Evolutionary conservation across 2,888 invertebrate species (phyloP).

Genomic region (Cheilosia grossa): DNA sequence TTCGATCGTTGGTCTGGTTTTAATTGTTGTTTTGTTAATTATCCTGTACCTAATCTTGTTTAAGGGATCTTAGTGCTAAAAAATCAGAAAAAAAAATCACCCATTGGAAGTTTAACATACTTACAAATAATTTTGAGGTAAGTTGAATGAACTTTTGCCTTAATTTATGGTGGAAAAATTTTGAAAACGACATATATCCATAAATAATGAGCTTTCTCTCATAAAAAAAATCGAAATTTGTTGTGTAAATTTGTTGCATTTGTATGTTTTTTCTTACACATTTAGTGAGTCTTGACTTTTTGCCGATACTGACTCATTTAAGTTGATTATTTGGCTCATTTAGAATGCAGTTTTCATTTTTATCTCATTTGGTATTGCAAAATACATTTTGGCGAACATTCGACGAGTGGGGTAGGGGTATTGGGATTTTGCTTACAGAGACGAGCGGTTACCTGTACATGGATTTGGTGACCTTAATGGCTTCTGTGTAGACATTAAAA

Average conservation of each 20-base stretch:
- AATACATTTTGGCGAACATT: conserved; percentile 3
- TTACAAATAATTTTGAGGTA: conserved; percentile 38
- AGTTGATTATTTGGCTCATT: conserved; percentile 25
- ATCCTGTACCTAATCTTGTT: conserved; percentile 9
- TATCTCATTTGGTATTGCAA: neutral
- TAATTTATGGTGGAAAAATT: neutral
- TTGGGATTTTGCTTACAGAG: conserved; percentile 5
- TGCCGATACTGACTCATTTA: conserved; percentile 3
- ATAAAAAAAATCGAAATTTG: conserved; percentile 11
- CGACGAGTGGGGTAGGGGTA: neutral
- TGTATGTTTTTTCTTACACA: neutral
- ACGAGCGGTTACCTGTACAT: neutral
- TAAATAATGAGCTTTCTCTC: conserved; percentile 64
- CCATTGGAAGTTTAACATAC: conserved; percentile 11
- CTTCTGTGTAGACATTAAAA: conserved; percentile 52
- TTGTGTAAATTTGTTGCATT: neutral
- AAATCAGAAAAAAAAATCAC: neutral
- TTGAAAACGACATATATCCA: conserved; percentile 7
- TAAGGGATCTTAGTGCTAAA: conserved; percentile 48
- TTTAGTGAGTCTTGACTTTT: neutral
- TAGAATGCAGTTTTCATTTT: neutral
- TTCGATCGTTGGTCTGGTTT: conserved; percentile 43
- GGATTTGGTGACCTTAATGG: conserved; percentile 45
- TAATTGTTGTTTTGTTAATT: conserved; percentile 7
- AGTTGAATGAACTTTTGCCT: conserved; percentile 60